A percentile compares a stretch with the other conserved stretches of the same genome.
Conservation (phyloP, 2,797 vertebrate species). For the Pogonophryne albipinna region DNA sequence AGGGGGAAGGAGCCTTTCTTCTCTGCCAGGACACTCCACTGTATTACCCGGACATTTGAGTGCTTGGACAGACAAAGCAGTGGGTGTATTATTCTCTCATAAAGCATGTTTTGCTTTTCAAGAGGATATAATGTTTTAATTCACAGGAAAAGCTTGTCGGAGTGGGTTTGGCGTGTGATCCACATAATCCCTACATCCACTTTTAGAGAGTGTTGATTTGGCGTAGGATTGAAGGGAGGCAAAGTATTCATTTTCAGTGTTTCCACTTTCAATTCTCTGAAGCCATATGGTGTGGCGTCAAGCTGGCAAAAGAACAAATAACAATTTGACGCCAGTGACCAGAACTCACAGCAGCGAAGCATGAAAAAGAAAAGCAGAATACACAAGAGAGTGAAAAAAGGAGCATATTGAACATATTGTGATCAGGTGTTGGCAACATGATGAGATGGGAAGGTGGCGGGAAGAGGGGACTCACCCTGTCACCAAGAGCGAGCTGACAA, state of each 20-base stretch:
- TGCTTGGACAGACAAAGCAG: slow-evolving; percentile 23
- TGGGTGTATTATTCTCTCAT: slow-evolving; percentile 34
- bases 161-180: slow-evolving; percentile 43
- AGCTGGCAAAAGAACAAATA: slow-evolving; percentile 78
- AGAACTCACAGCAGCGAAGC: slow-evolving; percentile 48
- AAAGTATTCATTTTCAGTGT: slow-evolving; percentile 67
- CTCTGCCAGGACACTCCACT: slow-evolving; percentile 30
- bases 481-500: slow-evolving; percentile 55
- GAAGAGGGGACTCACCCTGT: slow-evolving; percentile 53
- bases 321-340: slow-evolving; percentile 73
- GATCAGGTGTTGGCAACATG: slow-evolving; percentile 57
- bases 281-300: slow-evolving; percentile 74
- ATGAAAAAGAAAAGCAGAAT: slow-evolving; percentile 38
- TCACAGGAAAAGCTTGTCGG: slow-evolving; percentile 1
- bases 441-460: slow-evolving; percentile 52
- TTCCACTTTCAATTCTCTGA: slow-evolving; percentile 68
- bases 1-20: slow-evolving; percentile 31
- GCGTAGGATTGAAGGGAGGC: slow-evolving; percentile 11
- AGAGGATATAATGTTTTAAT: slow-evolving; percentile 18
- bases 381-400: slow-evolving; percentile 23
- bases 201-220: slow-evolving; percentile 38
- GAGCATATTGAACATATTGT: slow-evolving; percentile 62
- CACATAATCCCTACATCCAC: slow-evolving; percentile 31
- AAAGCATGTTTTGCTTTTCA: slow-evolving; percentile 37
- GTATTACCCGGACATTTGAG: slow-evolving; percentile 35